phyloP scores from a whole-genome alignment of 2,888 invertebrate genomes.

The Parnassius apollo region DNA sequence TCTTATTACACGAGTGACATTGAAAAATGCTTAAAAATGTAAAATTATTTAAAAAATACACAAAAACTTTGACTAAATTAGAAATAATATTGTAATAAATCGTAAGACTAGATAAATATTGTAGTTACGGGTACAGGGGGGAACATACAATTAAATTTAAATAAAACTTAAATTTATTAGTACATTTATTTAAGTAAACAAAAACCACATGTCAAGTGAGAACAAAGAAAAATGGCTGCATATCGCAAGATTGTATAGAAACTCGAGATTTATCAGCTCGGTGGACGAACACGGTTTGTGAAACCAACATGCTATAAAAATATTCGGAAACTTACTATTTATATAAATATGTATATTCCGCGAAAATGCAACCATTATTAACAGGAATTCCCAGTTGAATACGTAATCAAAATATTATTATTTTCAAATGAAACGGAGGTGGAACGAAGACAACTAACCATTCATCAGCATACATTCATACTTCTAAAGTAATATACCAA shows the following conservation, averaged over 20 bases:
- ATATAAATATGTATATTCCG: too few relatives aligned
- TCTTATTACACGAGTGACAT: slow-evolving; percentile 33
- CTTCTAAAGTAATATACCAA: too few relatives aligned
- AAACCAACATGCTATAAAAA: too few relatives aligned
- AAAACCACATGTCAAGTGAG: slow-evolving; percentile 58
- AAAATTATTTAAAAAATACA: slow-evolving; percentile 26
- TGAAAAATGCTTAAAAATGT: slow-evolving; percentile 26
- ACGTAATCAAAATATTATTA: too few relatives aligned
- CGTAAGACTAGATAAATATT: slow-evolving; percentile 14
- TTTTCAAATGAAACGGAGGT: too few relatives aligned
- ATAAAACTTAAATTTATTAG: slow-evolving; percentile 71
- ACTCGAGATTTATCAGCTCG: neutral
- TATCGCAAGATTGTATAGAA: slow-evolving; percentile 24
- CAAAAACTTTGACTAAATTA: slow-evolving; percentile 16
- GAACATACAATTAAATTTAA: slow-evolving; percentile 58
- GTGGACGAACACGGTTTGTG: too few relatives aligned
- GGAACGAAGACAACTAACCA: too few relatives aligned
- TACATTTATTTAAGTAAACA: slow-evolving; percentile 71
- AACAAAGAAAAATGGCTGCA: slow-evolving; percentile 35
- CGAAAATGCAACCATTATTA: too few relatives aligned
- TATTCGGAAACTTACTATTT: too few relatives aligned
- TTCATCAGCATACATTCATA: too few relatives aligned
- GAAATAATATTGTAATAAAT: slow-evolving; percentile 22
- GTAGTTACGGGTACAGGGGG: slow-evolving; percentile 25
- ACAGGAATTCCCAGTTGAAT: too few relatives aligned